Percentiles rank a stretch among this genome's conserved stretches.
Evolutionary conservation across 2,888 invertebrate genomes (phyloP).

Genomic region (Leptodirus hochenwartii): DNA sequence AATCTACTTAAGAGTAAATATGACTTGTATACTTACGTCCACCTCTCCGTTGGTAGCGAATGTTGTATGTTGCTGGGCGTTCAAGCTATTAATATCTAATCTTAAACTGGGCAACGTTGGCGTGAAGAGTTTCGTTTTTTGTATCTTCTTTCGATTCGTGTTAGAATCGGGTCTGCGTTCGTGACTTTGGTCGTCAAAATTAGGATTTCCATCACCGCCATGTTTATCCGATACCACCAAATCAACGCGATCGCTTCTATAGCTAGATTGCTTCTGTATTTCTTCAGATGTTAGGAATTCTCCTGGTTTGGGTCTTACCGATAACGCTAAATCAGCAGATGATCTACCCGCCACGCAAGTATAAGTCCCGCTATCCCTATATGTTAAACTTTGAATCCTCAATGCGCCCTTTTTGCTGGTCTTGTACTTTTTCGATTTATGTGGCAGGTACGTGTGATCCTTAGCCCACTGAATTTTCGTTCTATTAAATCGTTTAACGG

Average conservation of each 20-base stretch:
- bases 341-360: slow-evolving; percentile 73
- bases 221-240: slow-evolving; percentile 19
- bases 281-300: slow-evolving; percentile 69
- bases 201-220: slow-evolving; percentile 19
- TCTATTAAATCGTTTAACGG: slow-evolving; percentile 66
- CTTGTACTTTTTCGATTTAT: slow-evolving; percentile 66
- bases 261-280: slow-evolving; percentile 27
- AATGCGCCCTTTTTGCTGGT: slow-evolving; percentile 84
- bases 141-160: slow-evolving; percentile 19
- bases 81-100: slow-evolving; percentile 18
- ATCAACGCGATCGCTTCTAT: slow-evolving; percentile 20
- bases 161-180: slow-evolving; percentile 37
- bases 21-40: too few relatives aligned
- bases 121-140: slow-evolving; percentile 19
- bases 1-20: too few relatives aligned
- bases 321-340: slow-evolving; percentile 60
- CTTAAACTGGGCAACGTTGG: slow-evolving; percentile 21
- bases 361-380: slow-evolving; percentile 69
- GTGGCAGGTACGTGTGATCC: slow-evolving; percentile 55
- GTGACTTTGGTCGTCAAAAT: slow-evolving; percentile 43
- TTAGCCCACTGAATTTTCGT: slow-evolving; percentile 82
- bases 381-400: slow-evolving; percentile 62
- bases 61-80: slow-evolving; percentile 17
- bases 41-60: too few relatives aligned
- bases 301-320: slow-evolving; percentile 61